phyloP scores from a whole-genome alignment of 2,888 invertebrate genomes.

The Leucophenga montana region DNA sequence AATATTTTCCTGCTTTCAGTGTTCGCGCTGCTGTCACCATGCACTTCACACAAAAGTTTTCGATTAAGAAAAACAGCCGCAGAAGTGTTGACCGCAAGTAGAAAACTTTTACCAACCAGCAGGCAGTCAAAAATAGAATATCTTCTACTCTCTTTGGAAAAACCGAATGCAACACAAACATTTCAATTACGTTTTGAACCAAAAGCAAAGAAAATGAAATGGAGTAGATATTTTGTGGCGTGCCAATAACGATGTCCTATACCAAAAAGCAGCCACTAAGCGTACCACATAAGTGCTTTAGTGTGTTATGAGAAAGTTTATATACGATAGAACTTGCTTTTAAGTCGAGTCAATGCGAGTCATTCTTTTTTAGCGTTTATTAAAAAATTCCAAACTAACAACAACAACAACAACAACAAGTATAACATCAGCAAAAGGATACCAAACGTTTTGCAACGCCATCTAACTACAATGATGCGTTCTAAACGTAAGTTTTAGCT shows the following conservation, averaged over 20 bases:
- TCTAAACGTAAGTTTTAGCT: conserved; percentile 33
- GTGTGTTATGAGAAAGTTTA: conserved; percentile 21
- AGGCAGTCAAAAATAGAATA: background rate
- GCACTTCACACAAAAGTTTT: conserved; percentile 5
- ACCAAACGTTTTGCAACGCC: conserved; percentile 23
- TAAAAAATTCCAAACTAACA: conserved; percentile 58
- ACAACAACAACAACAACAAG: conserved; percentile 43
- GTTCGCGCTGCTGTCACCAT: background rate
- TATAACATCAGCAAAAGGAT: background rate
- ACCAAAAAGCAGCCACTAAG: conserved; percentile 1
- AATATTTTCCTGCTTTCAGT: background rate
- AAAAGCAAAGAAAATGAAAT: background rate
- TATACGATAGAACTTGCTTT: conserved; percentile 37
- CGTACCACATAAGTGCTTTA: conserved; percentile 30
- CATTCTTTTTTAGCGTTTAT: conserved; percentile 64
- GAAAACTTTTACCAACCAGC: background rate
- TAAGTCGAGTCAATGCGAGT: background rate
- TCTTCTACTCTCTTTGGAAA: background rate
- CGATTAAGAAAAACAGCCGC: conserved; percentile 1
- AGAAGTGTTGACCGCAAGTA: conserved; percentile 20
- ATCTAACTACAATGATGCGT: conserved; percentile 61
- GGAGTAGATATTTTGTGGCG: conserved; percentile 12
- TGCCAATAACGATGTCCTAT: conserved; percentile 17
- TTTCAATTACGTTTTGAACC: conserved; percentile 21
- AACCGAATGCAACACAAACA: background rate